Conservation (phyloP, 2,113 vertebrate genomes). For the Sprattus sprattus region DNA sequence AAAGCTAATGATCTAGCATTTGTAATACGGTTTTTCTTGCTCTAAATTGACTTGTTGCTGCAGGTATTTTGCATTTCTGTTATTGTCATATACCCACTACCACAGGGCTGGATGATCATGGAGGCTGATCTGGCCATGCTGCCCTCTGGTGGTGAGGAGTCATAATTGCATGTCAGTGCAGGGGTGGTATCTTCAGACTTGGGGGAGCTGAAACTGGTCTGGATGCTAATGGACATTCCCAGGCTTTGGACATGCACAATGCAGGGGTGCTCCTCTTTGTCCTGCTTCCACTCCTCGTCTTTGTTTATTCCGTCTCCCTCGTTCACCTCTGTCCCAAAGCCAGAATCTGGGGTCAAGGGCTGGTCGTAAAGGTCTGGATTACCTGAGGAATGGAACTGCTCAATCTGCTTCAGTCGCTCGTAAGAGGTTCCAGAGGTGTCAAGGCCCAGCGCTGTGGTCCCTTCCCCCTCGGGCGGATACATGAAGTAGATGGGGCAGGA, state of each 20-base stretch:
- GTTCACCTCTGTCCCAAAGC: slow-evolving; percentile 43
- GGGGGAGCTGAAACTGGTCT: slow-evolving; percentile 5
- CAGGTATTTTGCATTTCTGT: slow-evolving; percentile 70
- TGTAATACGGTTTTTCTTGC: neutral
- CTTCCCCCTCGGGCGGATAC: slow-evolving; percentile 46
- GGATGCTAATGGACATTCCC: neutral
- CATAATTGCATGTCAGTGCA: neutral
- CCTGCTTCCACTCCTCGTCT: neutral
- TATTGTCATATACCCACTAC: slow-evolving; percentile 67
- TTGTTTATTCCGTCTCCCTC: slow-evolving; percentile 2
- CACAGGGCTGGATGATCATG: slow-evolving; percentile 60
- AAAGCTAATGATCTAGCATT: neutral
- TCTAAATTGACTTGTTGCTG: slow-evolving; percentile 73
- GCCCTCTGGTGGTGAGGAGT: slow-evolving; percentile 42
- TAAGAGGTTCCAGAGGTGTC: slow-evolving; percentile 32
- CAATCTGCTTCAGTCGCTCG: slow-evolving; percentile 46
- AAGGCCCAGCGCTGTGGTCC: too few relatives aligned
- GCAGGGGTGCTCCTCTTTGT: slow-evolving; percentile 19
- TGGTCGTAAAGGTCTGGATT: neutral
- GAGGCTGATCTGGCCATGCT: slow-evolving; percentile 63
- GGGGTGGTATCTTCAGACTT: slow-evolving; percentile 20
- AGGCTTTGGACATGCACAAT: slow-evolving; percentile 20
- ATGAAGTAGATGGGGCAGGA: slow-evolving; percentile 58
- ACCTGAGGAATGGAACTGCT: neutral
- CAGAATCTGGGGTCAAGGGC: slow-evolving; percentile 62